phyloP scores from a whole-genome alignment of 2,797 vertebrate genomes.

The Novumbra hubbsi region DNA sequence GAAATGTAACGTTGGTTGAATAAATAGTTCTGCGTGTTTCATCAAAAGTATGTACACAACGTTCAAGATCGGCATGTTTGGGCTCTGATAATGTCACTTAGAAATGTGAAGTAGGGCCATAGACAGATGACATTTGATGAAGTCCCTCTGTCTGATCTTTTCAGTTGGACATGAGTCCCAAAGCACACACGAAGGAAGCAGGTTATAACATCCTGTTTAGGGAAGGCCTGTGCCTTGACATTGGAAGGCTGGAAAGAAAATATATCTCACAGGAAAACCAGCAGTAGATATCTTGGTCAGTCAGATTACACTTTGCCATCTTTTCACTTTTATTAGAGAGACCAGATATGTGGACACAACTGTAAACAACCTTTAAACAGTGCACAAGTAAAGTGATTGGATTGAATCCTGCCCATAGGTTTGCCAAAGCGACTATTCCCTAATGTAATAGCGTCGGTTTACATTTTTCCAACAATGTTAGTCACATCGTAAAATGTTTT shows the following conservation, averaged over 20 bases:
- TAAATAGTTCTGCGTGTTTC: background rate
- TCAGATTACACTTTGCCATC: background rate
- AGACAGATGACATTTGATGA: background rate
- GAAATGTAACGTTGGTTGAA: background rate
- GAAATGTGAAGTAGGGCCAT: background rate
- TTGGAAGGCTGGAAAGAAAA: background rate
- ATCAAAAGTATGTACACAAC: background rate
- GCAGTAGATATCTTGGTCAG: background rate
- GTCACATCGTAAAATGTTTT: background rate
- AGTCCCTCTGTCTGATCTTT: slow-evolving; percentile 7
- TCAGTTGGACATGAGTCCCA: slow-evolving; percentile 43
- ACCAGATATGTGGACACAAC: background rate
- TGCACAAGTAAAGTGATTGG: background rate
- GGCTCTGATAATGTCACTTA: background rate
- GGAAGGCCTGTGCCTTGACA: slow-evolving; percentile 6
- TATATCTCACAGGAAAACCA: slow-evolving; percentile 5
- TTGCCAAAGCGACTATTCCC: background rate
- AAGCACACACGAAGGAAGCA: slow-evolving; percentile 57
- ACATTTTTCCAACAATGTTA: background rate
- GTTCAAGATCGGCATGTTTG: background rate
- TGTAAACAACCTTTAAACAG: no score
- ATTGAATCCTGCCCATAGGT: background rate
- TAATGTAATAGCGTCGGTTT: background rate
- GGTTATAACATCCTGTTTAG: slow-evolving; percentile 60
- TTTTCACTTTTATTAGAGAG: background rate